Percentiles rank a stretch among this genome's conserved stretches.
phyloP scores from a whole-genome alignment of 2,797 vertebrate genomes.

The Rhynchotus rufescens region DNA sequence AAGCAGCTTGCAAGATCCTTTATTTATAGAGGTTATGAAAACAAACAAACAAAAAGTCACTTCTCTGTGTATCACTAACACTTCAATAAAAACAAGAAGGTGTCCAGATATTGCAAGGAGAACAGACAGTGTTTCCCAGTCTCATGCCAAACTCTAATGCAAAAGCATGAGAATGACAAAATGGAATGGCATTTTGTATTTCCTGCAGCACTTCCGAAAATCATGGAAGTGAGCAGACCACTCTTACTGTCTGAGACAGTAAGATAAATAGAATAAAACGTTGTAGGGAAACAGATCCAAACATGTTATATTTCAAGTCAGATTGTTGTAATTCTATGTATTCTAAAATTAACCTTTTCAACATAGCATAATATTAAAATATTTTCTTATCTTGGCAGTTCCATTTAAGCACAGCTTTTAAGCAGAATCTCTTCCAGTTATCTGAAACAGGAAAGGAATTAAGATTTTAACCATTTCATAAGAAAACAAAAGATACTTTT shows the following conservation, averaged over 20 bases:
- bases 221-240: not conserved
- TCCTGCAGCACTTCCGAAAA: constrained; percentile 29
- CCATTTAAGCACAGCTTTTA: not conserved
- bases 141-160: constrained; percentile 18
- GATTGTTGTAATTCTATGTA: not conserved
- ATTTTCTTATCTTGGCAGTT: not conserved
- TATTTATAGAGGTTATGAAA: constrained; percentile 48
- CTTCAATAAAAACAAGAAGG: constrained; percentile 51
- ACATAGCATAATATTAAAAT: not conserved
- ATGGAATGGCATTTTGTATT: constrained; percentile 44
- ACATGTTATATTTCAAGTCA: not conserved
- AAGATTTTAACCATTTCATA: not conserved
- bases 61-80: constrained; percentile 21
- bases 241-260: not conserved
- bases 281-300: not conserved
- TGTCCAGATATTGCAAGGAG: constrained; percentile 18
- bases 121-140: constrained; percentile 38
- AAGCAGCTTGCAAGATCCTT: not conserved
- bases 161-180: constrained; percentile 40
- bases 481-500: not conserved
- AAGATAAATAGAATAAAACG: not conserved
- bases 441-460: not conserved
- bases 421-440: not conserved
- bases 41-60: constrained; percentile 39
- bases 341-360: not conserved